These are phyloP conservation scores for Pachycephala philippinensis DNA, from an alignment of 2,113 vertebrate species.

Conservation along the genomic window DNA sequence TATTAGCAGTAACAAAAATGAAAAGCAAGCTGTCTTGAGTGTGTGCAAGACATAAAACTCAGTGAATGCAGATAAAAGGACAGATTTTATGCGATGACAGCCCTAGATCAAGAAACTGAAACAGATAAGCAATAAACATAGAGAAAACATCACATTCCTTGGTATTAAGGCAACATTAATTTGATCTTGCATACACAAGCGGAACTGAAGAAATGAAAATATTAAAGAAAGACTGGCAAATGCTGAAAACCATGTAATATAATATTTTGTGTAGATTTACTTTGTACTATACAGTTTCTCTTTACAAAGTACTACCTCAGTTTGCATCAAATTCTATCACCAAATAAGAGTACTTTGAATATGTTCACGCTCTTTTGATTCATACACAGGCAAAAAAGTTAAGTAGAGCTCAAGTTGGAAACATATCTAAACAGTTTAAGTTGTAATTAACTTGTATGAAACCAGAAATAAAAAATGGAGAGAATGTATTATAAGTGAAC, in stretches of 20 bases:
- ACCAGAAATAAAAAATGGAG: background rate
- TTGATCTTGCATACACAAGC: background rate
- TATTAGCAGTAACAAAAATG: background rate
- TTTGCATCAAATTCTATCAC: background rate
- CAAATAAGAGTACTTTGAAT: background rate
- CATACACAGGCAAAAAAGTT: background rate
- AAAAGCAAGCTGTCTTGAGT: background rate
- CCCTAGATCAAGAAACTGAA: background rate
- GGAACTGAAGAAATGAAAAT: background rate
- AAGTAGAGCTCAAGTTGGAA: background rate
- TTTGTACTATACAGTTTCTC: background rate
- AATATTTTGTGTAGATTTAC: background rate
- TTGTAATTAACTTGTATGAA: background rate
- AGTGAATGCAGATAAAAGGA: background rate
- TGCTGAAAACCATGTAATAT: background rate
- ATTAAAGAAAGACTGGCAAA: background rate
- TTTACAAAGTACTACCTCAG: background rate
- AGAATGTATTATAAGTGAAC: background rate
- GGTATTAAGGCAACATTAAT: background rate
- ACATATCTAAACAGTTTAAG: background rate
- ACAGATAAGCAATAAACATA: background rate
- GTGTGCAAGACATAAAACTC: background rate
- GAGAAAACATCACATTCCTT: background rate
- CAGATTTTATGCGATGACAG: background rate
- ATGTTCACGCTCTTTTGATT: background rate